Evolutionary conservation across 2,797 vertebrate species (phyloP), one percentile per base, ranked within the genome.

Genomic region (Sitta carolinensis): DNA sequence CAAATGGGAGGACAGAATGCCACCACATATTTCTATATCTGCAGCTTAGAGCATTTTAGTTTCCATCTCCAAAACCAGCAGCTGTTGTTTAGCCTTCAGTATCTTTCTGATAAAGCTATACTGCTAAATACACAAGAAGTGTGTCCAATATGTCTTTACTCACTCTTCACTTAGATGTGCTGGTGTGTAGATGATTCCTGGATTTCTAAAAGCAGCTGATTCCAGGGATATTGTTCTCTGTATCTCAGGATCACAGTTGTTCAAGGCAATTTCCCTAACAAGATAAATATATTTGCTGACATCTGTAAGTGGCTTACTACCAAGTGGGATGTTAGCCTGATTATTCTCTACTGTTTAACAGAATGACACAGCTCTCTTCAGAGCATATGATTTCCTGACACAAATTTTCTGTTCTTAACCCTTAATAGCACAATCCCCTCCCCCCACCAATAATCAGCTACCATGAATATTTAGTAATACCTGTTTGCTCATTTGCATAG

Each of bases 271-370:
- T 95, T 96, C 34, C 52, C 16, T 87, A 90, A 63, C 43, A 92
- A 77, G 91, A 94, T 89, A 91, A 95, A 94, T 79, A 27, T 63
- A 84, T 90, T 94, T 94, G 61, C 87, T 96, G 84, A 88, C 58
- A 85, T 82, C 40, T 95, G 15, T 85, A 95, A 96, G 87, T 93
- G n/a, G 38, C 68, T 96, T 90, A 66, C 30, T 94, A 55, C 75
- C 68, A 95, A 97, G 72, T 58, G 77, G 83, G 29, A 54, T 73
- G 59, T 89, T 92, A 84, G 25, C n/a, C 54, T 87, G 63, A 57
- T 89, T 85, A 89, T 87, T 58, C 38, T 85, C 52, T 75, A 5
- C 45, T 67, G 9, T 87, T 89, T 43, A 77, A 42, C 18, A 72
- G 50, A 89, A 87, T 87, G 27, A 14, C 38, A 84, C 32, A 84